Percentiles rank a stretch among this genome's conserved stretches.
phyloP scores from a whole-genome alignment of 2,888 invertebrate species.

The Cosmia pyralina region DNA sequence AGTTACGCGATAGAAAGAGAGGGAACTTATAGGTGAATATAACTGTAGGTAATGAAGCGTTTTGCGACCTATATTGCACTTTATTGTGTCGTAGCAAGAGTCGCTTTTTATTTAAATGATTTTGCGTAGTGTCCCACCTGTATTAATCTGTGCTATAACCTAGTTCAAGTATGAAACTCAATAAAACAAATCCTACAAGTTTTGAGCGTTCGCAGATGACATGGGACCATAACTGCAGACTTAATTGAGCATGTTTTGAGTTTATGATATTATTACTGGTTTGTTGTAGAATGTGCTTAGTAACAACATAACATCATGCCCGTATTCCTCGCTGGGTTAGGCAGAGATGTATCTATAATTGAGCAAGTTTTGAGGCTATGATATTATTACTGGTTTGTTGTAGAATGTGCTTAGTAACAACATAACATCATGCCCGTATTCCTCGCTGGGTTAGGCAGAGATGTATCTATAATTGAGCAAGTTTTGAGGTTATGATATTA shows the following conservation, averaged over 20 bases:
- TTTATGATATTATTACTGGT: neutral
- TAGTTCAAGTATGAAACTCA: slow-evolving; percentile 22
- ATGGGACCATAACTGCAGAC: slow-evolving; percentile 25
- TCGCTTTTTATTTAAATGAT: too few relatives aligned
- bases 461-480: slow-evolving; percentile 68
- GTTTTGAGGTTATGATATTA: slow-evolving; percentile 53
- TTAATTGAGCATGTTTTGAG: slow-evolving; percentile 68
- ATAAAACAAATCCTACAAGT: slow-evolving; percentile 38
- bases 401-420: neutral
- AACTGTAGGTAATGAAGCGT: too few relatives aligned
- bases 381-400: neutral
- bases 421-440: too few relatives aligned
- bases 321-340: too few relatives aligned
- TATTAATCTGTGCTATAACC: too few relatives aligned
- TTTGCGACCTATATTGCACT: too few relatives aligned
- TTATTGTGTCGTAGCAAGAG: too few relatives aligned
- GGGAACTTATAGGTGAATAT: too few relatives aligned
- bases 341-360: too few relatives aligned
- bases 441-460: too few relatives aligned
- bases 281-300: slow-evolving; percentile 4
- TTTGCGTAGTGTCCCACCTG: too few relatives aligned
- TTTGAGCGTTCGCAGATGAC: slow-evolving; percentile 32
- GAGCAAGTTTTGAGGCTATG: slow-evolving; percentile 62
- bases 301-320: neutral
- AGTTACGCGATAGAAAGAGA: too few relatives aligned